Conservation (phyloP, 1,140 invertebrate species). For the Drosophila neocordata region DNA sequence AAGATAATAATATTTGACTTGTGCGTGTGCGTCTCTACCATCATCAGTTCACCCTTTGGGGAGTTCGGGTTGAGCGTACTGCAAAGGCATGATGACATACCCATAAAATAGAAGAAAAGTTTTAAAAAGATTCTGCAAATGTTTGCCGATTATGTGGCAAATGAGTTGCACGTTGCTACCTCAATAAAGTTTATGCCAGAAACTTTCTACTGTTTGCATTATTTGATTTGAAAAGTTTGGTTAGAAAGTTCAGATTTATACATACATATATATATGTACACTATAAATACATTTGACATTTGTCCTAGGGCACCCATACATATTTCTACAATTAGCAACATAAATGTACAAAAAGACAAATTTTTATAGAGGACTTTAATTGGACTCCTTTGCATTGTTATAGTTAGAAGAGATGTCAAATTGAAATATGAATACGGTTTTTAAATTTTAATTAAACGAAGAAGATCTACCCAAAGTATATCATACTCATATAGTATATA, state of each 20-base stretch:
- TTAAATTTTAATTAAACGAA: too few species aligned
- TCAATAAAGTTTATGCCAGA: conserved; percentile 2
- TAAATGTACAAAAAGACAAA: not conserved
- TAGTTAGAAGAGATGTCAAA: too few species aligned
- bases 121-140: conserved; percentile 58
- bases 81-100: conserved; percentile 41
- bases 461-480: too few species aligned
- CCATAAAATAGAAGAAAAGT: conserved; percentile 51
- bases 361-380: too few species aligned
- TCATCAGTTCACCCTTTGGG: not conserved
- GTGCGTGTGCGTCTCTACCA: not conserved
- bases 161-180: conserved; percentile 10
- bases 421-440: too few species aligned
- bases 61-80: conserved; percentile 51
- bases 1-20: conserved; percentile 33
- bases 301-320: too few species aligned
- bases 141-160: conserved; percentile 16
- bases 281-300: not conserved
- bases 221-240: conserved; percentile 9
- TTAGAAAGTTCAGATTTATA: not conserved
- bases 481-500: too few species aligned
- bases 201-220: conserved; percentile 2
- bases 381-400: too few species aligned
- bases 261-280: not conserved
- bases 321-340: not conserved